Conservation (phyloP, 1,140 invertebrate species). For the Charaxes varanes region DNA sequence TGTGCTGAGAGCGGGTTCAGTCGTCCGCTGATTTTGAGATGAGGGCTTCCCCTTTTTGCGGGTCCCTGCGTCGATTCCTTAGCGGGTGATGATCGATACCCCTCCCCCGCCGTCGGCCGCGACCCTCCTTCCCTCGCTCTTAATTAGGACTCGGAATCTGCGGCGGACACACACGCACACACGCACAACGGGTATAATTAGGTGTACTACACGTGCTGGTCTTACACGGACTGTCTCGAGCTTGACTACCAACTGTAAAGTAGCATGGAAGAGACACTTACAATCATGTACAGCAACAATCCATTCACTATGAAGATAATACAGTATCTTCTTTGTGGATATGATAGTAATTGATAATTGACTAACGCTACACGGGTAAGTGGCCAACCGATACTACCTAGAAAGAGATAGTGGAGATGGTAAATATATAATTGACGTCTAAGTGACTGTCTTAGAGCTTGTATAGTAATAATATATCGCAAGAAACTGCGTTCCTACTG, state of each 20-base stretch:
- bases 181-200: conserved; percentile 22
- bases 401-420: no score
- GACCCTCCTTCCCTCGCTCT: conserved; percentile 60
- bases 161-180: conserved; percentile 69
- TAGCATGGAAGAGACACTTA: no score
- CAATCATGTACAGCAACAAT: no score
- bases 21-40: conserved; percentile 66
- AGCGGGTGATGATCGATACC: conserved; percentile 68
- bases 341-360: no score
- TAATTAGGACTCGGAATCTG: conserved; percentile 75
- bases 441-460: no score
- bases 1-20: conserved; percentile 66
- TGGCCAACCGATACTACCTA: no score
- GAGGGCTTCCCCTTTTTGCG: conserved; percentile 70
- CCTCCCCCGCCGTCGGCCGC: conserved; percentile 56
- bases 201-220: background rate
- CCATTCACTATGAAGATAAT: background rate
- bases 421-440: no score
- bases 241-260: no score
- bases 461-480: no score
- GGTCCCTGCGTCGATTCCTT: conserved; percentile 70
- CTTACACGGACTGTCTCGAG: background rate
- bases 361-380: no score
- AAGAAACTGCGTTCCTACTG: no score
- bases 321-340: no score